Conservation (phyloP, 1,140 invertebrate genomes). For the Dendroctonus ponderosae region DNA sequence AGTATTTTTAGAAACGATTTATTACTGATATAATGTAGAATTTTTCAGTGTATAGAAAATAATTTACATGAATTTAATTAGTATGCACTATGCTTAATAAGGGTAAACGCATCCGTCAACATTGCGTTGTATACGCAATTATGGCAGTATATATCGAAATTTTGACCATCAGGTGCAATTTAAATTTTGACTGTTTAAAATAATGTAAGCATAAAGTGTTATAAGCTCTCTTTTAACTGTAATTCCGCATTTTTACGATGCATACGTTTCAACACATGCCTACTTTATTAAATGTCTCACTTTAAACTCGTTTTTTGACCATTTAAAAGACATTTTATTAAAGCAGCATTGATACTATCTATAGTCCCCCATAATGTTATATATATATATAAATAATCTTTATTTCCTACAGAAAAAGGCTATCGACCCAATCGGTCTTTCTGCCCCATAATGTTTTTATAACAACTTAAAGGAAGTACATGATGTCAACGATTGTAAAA, state of each 20-base stretch:
- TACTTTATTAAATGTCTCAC: not conserved
- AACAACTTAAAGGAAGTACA: too few species aligned
- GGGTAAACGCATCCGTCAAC: not conserved
- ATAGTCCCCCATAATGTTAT: not conserved
- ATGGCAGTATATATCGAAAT: not conserved
- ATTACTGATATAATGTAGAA: constrained; percentile 13
- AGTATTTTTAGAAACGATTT: constrained; percentile 3
- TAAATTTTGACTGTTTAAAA: constrained; percentile 25
- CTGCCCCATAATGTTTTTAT: too few species aligned
- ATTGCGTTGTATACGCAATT: not conserved
- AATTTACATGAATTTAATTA: constrained; percentile 27
- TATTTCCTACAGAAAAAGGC: too few species aligned
- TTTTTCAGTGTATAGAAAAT: constrained; percentile 28
- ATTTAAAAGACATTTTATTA: not conserved
- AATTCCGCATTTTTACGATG: not conserved
- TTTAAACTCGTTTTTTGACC: not conserved
- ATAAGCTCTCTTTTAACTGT: constrained; percentile 11
- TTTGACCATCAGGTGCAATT: not conserved
- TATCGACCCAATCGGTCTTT: too few species aligned
- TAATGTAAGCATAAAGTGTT: constrained; percentile 17
- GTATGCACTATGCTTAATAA: constrained; percentile 28
- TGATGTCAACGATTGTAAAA: not conserved
- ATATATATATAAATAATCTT: too few species aligned
- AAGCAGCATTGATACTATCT: not conserved
- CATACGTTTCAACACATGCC: not conserved